Base-by-base conservation (phyloP, 2,797 vertebrate genomes). In the Danio choprae region DNA sequence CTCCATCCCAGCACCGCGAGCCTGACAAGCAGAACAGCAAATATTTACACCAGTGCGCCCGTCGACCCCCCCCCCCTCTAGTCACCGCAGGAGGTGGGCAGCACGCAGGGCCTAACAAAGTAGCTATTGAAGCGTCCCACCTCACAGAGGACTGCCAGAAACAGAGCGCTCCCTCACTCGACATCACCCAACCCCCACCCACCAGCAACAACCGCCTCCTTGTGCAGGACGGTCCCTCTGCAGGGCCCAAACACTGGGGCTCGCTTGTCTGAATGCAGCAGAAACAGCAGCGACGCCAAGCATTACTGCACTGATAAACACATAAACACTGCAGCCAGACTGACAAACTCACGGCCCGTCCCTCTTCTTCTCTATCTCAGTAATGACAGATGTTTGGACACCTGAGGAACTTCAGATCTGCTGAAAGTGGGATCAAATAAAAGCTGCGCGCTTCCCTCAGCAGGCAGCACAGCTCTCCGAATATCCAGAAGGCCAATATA, bases 11-110 rank as follows among this genome's bases (percentile, higher is more conserved):
- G 73, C 84, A 89, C 90, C 72, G 87, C 91, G 87, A 89, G 90
- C 85, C 89, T 91, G 92, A 94, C 92, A 92, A 94, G 91, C 91
- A 89, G 93, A 93, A 94, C 90, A 90, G 92, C 92, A 94, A 95
- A 95, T 93, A 95, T 94, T 94, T 93, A 94, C 92, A 90, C 90
- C 87, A 82, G 87, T 85, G 84, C 80, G 69, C 74, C 63, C 82
- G 69, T 68, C 83, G 6, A 9, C 43, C 53, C 80, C 77, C 58
- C 74, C 82, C 73, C 67, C 81, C 83, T 81, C 81, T 65, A 71
- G 41, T 59, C 64, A 41, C 48, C 0, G 72, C 59, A 77, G 81
- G 81, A 70, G 71, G 46, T 79, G 77, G n/a, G 71, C 56, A 48
- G 58, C 81, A 63, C 5, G 40, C 81, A 65, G 84, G 85, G 77